A percentile compares a stretch with the other conserved stretches of the same genome.
phyloP scores from a whole-genome alignment of 2,113 vertebrate species.

The Dipodomys merriami region DNA sequence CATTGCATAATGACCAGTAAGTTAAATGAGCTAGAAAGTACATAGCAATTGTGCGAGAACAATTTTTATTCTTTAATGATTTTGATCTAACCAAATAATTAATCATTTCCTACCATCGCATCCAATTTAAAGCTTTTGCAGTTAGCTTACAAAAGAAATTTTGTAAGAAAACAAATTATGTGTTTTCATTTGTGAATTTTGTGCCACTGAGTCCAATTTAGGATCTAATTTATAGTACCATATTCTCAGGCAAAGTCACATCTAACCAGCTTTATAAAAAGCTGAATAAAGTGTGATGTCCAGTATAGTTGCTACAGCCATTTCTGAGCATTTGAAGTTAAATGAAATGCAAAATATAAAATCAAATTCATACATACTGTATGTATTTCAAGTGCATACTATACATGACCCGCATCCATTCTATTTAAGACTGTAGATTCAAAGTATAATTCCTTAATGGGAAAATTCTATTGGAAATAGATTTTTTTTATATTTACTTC shows the following conservation, averaged over 20 bases:
- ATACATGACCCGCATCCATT: no score
- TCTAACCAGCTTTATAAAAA: neutral
- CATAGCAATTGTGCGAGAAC: conserved; percentile 27
- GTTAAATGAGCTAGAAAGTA: conserved; percentile 68
- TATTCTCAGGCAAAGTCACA: neutral
- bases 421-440: neutral
- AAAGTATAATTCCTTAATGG: neutral
- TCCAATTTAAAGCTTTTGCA: conserved; percentile 16
- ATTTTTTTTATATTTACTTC: neutral
- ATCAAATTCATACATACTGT: neutral
- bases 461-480: neutral
- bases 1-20: conserved; percentile 55
- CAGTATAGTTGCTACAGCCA: neutral
- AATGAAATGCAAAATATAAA: neutral
- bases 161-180: neutral
- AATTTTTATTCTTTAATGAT: conserved; percentile 61
- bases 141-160: conserved; percentile 16
- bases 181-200: neutral
- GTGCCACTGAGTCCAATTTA: neutral
- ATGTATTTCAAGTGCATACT: neutral
- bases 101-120: neutral
- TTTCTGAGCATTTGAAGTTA: neutral
- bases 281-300: neutral
- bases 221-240: neutral
- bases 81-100: conserved; percentile 51